phyloP scores from a whole-genome alignment of 2,888 invertebrate species.

The Drosophila dives region DNA sequence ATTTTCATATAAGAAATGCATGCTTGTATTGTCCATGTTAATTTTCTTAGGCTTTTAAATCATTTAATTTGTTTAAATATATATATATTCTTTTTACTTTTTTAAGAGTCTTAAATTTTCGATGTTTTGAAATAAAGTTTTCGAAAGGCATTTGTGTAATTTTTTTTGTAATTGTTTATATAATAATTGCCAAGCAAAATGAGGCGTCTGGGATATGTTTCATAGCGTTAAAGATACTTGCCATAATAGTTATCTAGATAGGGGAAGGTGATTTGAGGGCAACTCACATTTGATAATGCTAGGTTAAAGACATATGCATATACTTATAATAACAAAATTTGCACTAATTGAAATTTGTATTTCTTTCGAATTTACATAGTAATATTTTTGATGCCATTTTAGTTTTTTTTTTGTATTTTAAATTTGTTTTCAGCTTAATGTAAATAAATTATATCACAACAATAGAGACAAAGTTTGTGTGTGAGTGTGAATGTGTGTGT shows the following conservation, averaged over 20 bases:
- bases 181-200: constrained; percentile 58
- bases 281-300: constrained; percentile 26
- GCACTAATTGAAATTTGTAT: constrained; percentile 70
- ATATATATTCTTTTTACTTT: neutral
- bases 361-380: constrained; percentile 43
- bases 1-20: constrained; percentile 38
- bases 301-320: constrained; percentile 41
- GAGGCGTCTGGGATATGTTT: constrained; percentile 73
- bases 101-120: constrained; percentile 20
- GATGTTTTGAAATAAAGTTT: constrained; percentile 41
- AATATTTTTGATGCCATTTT: constrained; percentile 29
- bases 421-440: constrained; percentile 59
- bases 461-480: constrained; percentile 80
- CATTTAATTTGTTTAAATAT: constrained; percentile 4
- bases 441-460: constrained; percentile 84
- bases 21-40: constrained; percentile 54
- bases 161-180: constrained; percentile 4
- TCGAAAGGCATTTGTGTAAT: constrained; percentile 38
- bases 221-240: constrained; percentile 34
- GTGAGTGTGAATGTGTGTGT: constrained; percentile 32
- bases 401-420: constrained; percentile 12
- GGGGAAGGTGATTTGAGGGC: neutral
- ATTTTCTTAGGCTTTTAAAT: constrained; percentile 45
- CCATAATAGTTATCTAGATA: constrained; percentile 1
- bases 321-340: constrained; percentile 62